These are phyloP conservation scores for Mobula hypostoma DNA, from an alignment of 2,113 vertebrate species.

Conservation along the genomic window DNA sequence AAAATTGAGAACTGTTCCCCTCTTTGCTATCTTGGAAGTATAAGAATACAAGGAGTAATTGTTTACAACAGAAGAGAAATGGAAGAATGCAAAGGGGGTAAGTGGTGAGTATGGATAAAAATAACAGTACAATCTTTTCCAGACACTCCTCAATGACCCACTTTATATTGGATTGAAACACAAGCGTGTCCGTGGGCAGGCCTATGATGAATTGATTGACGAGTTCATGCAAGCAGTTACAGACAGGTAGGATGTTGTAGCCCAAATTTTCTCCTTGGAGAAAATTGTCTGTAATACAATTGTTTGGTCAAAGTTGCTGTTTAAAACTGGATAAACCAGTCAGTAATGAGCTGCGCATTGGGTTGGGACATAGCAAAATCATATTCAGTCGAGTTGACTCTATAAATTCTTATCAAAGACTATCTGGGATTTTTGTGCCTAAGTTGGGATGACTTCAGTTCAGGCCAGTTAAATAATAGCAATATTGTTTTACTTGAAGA, in stretches of 20 bases:
- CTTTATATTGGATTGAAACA: constrained; percentile 95
- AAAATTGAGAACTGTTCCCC: background rate
- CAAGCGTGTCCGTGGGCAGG: constrained; percentile 79
- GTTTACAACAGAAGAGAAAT: background rate
- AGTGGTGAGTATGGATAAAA: background rate
- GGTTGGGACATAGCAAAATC: too few species aligned
- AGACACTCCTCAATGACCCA: constrained; percentile 82
- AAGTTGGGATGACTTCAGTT: too few species aligned
- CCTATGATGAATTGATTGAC: constrained; percentile 85
- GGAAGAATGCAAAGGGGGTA: background rate
- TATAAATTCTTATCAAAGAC: too few species aligned
- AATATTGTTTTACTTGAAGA: too few species aligned
- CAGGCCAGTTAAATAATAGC: too few species aligned
- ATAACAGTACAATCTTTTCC: constrained; percentile 47
- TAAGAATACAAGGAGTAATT: background rate
- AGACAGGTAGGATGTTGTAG: constrained; percentile 63
- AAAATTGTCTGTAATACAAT: constrained; percentile 14
- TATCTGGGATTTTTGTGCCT: too few species aligned
- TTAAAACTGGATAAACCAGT: background rate
- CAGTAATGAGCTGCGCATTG: too few species aligned
- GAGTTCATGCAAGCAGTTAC: constrained; percentile 97
- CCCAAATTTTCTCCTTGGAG: background rate
- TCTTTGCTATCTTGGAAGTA: background rate
- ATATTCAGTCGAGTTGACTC: too few species aligned
- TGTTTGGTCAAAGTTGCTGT: background rate